Percentiles rank a stretch among this genome's conserved stretches.
Evolutionary conservation across 1,140 invertebrate genomes (phyloP).

Genomic region (Bathynomus jamesi): DNA sequence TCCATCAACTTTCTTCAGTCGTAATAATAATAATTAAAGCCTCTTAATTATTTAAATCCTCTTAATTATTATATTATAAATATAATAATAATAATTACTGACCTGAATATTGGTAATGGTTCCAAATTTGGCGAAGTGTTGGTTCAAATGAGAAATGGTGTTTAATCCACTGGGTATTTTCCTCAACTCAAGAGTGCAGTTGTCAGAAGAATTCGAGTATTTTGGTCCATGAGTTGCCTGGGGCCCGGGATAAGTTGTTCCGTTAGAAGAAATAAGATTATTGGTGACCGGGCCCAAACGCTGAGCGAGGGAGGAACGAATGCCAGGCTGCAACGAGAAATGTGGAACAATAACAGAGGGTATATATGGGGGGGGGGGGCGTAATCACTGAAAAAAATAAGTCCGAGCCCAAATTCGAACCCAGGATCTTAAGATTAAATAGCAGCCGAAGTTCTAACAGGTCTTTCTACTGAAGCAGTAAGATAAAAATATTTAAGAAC

Average conservation of each 20-base stretch:
- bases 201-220: constrained; percentile 15
- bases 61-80: too few species aligned
- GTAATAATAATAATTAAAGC: too few species aligned
- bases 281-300: constrained; percentile 20
- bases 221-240: constrained; percentile 40
- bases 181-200: constrained; percentile 63
- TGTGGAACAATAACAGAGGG: too few species aligned
- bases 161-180: constrained; percentile 85
- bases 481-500: too few species aligned
- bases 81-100: constrained; percentile 23
- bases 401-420: too few species aligned
- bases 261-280: not conserved
- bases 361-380: too few species aligned
- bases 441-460: too few species aligned
- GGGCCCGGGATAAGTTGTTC: constrained; percentile 60
- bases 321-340: constrained; percentile 10
- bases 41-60: too few species aligned
- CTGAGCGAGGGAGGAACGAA: constrained; percentile 29
- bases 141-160: constrained; percentile 88
- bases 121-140: constrained; percentile 92
- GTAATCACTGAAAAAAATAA: too few species aligned
- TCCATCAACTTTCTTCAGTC: too few species aligned
- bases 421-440: too few species aligned
- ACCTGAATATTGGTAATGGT: constrained; percentile 93
- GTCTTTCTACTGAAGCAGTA: too few species aligned